Evolutionary conservation across 2,113 vertebrate species (phyloP).

Genomic region (Atractosteus spatula): DNA sequence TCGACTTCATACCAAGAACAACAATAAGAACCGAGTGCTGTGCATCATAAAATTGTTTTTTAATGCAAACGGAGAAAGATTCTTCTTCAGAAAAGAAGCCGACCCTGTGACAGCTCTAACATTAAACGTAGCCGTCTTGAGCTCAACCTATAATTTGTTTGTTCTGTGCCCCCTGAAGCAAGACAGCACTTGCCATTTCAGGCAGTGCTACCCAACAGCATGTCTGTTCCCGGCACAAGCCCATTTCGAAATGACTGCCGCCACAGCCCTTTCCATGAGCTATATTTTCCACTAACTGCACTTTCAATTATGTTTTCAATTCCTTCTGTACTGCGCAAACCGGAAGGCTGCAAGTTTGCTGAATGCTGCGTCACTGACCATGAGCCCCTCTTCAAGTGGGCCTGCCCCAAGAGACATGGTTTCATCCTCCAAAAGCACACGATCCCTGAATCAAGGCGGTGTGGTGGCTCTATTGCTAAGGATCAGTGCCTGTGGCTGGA

Average conservation of each 20-base stretch:
- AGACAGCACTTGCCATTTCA: background rate
- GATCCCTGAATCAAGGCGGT: too few species aligned
- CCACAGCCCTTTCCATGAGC: background rate
- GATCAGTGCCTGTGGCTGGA: too few species aligned
- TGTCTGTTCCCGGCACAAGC: background rate
- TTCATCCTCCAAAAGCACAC: too few species aligned
- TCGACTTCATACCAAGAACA: background rate
- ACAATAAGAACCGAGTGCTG: background rate
- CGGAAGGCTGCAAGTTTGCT: too few species aligned
- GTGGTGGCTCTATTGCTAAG: too few species aligned
- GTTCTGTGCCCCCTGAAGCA: background rate
- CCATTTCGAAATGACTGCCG: conserved; percentile 4
- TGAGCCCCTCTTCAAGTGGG: too few species aligned
- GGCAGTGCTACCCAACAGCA: background rate
- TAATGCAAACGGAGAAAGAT: background rate
- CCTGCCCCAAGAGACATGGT: too few species aligned
- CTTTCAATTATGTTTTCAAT: conserved; percentile 12
- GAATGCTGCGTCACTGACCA: too few species aligned
- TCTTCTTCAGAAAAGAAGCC: background rate
- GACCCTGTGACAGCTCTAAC: background rate
- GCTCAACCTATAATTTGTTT: conserved; percentile 1
- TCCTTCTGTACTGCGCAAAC: background rate
- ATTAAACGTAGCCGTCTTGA: background rate
- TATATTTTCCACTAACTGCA: background rate
- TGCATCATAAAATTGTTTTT: background rate